Evolutionary conservation across 2,797 vertebrate species (phyloP), one percentile per base, ranked within the genome.

Genomic region (Gallinago stenura): DNA sequence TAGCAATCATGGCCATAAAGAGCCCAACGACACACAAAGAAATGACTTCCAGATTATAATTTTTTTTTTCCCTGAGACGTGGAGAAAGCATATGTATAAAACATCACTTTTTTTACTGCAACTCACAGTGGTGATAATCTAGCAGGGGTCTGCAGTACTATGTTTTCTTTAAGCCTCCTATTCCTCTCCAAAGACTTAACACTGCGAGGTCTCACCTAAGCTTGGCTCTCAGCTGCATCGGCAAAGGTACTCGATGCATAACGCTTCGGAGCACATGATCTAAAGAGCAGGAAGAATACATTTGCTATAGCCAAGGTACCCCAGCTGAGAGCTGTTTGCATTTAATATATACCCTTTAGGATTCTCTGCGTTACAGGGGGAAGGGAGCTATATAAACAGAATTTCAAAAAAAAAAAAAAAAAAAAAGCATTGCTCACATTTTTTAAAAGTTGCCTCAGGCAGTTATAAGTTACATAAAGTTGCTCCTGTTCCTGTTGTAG

Each of bases 391-490:
- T 45, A 16, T 37, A 93, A 90, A 88, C 43, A 87, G 16, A 69
- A 57, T 56, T 66, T n/a, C n/a, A n/a, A 41, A 41, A 39, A 12
- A 39, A 39, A 12, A 28, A 26, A 75, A 48, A 87, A 82, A 82
- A 43, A 70, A 85, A 96, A 95, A 81, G 77, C 96, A 97, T 97
- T 91, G 45, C 43, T 95, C 58, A 69, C 72, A 94, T 95, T 95
- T 70, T 95, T 95, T 85, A 22, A 84, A 58, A 85, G 83, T 77
- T 56, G 83, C 95, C 76, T 90, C 18, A 41, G 90, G 90, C 72
- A 60, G 80, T 95, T 95, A 89, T 92, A 96, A 94, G 65, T 97
- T 95, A 97, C 65, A 93, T 93, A 95, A 96, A 95, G 73, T 95
- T 94, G 64, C 84, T 87, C 35, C 51, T 24, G 82, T 91, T 82